Evolutionary conservation across 1,140 invertebrate species (phyloP), one percentile per base, ranked within the genome.

Genomic region (Apis florea): DNA sequence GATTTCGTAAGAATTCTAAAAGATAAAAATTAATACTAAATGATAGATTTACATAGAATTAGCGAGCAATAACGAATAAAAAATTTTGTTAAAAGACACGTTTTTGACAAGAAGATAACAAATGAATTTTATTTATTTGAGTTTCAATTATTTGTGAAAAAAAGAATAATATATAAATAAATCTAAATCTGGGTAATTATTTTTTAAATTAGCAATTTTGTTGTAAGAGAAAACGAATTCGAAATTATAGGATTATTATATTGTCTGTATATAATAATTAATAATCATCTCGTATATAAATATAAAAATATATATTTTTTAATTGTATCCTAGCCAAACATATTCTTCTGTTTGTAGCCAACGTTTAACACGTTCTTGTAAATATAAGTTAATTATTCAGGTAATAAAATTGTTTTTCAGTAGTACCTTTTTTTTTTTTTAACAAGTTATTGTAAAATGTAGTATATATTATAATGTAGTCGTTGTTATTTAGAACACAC

Each of bases 321-420:
- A 56, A 79, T 59, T 8, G 31, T 21, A 17, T 75, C 19, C 2
- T 24, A 71, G 59, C 11, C 76, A 82, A 61, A 56, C 49, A 64
- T 81, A 17, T 84, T 87, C 79, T 85, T 84, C 87, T 86, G 47
- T 81, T 84, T 82, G 59, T 82, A 83, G 83, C 70, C 70, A 51
- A n/a, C 82, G 67, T 68, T 75, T 73, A 78, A 71, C 72, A 76
- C 85, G 15, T 79, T 75, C 72, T 63, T 86, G 56, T 83, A 86
- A 58, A 70, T 71, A 73, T 74, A 79, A 74, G 21, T 85, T 79
- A 24, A 79, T 26, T 21, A 17, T 53, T 58, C 84, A 79, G 75
- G 85, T 86, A 86, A 79, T 17, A 72, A 53, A 79, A 26, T 54
- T 64, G 1, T 54, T 5, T 79, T 17, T 54, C 21, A 11, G 21